A percentile compares a stretch with the other conserved stretches of the same genome.
phyloP scores from a whole-genome alignment of 2,113 vertebrate genomes.

The Plotosus lineatus region DNA sequence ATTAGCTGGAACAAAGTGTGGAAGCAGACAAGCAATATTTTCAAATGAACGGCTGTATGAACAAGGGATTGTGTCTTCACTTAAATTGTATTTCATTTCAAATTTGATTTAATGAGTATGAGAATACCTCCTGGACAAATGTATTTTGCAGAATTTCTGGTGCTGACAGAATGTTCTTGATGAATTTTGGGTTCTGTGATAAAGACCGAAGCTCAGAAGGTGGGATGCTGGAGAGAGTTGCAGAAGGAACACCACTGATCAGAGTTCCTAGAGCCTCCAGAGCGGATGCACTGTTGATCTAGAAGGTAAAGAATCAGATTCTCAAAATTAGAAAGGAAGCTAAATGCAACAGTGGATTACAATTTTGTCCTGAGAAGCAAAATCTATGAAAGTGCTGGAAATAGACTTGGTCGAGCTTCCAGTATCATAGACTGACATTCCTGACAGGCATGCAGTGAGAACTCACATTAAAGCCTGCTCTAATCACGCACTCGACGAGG shows the following conservation, averaged over 20 bases:
- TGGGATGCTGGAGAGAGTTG: constrained; percentile 27
- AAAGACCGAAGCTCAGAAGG: constrained; percentile 48
- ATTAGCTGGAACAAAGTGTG: constrained; percentile 35
- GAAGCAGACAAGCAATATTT: too few species aligned
- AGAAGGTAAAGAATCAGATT: too few species aligned
- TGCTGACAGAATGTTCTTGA: constrained; percentile 58
- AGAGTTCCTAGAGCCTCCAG: constrained; percentile 59
- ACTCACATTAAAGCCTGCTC: constrained; percentile 54
- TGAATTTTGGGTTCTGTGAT: constrained; percentile 48
- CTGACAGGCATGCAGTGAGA: neutral
- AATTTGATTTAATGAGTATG: neutral
- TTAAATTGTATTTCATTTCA: too few species aligned
- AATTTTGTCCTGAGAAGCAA: too few species aligned
- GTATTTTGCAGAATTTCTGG: constrained; percentile 54
- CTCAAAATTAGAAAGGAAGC: neutral
- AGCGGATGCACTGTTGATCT: constrained; percentile 53
- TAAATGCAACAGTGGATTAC: too few species aligned
- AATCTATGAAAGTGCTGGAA: neutral
- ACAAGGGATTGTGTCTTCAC: too few species aligned
- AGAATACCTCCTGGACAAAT: constrained; percentile 55
- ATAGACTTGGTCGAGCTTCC: neutral
- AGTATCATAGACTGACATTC: neutral
- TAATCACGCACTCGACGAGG: constrained; percentile 52
- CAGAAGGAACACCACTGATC: constrained; percentile 57
- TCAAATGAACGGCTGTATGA: too few species aligned